phyloP scores from a whole-genome alignment of 30 jellyfish, hydroid and myxozoan genomes.

The Aurelia sp. region DNA sequence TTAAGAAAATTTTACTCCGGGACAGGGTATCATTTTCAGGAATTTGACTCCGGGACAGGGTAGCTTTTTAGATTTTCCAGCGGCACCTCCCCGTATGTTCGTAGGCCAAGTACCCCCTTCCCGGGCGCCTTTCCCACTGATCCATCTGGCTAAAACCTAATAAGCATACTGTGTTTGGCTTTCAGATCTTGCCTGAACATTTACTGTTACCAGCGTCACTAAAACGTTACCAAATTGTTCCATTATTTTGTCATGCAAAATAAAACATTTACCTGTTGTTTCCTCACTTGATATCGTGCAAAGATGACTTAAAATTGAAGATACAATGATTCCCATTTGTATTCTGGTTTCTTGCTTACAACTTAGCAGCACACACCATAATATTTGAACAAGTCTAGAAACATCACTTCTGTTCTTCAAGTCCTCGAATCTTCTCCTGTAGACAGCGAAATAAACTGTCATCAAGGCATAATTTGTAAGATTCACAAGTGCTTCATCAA shows the following conservation, averaged over 20 bases:
- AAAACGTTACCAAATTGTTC: no score
- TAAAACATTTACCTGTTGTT: not conserved
- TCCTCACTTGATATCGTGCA: not conserved
- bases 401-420: conserved; percentile 10
- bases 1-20: no score
- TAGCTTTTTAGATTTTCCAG: no score
- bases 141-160: no score
- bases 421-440: not conserved
- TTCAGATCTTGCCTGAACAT: no score
- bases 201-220: no score
- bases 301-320: conserved; percentile 41
- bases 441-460: conserved; percentile 55
- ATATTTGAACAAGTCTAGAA: conserved; percentile 41
- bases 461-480: conserved; percentile 75
- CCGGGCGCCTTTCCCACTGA: no score
- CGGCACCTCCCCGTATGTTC: no score
- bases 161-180: no score
- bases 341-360: conserved; percentile 39
- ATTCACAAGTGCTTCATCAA: conserved; percentile 66
- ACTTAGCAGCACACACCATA: conserved; percentile 61
- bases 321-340: conserved; percentile 34
- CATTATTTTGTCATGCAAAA: not conserved
- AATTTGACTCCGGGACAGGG: no score
- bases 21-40: no score
- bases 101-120: no score